A percentile compares a stretch with the other conserved stretches of the same genome.
Conservation (phyloP, 2,888 invertebrate genomes). For the Drosophila cyrtoloma region DNA sequence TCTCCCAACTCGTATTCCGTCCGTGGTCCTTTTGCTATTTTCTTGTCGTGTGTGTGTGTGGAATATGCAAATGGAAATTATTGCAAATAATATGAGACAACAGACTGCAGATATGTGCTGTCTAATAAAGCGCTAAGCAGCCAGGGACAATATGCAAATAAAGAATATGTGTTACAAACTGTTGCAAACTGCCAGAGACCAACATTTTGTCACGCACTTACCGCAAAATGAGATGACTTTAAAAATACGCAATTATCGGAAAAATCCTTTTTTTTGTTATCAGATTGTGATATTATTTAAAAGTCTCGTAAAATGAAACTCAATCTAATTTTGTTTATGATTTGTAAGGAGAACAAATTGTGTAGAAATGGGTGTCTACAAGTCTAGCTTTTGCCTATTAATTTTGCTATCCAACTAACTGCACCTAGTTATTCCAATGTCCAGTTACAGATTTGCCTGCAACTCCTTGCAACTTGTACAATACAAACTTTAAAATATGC, state of each 20-base stretch:
- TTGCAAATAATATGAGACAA: slow-evolving; percentile 59
- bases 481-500: slow-evolving; percentile 29
- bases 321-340: not conserved
- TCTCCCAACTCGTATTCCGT: slow-evolving; percentile 3
- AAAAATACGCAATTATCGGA: slow-evolving; percentile 17
- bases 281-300: slow-evolving; percentile 9
- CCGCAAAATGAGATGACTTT: slow-evolving; percentile 18
- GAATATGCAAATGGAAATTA: slow-evolving; percentile 60
- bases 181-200: slow-evolving; percentile 26
- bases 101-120: slow-evolving; percentile 49
- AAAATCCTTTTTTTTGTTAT: slow-evolving; percentile 2
- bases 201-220: slow-evolving; percentile 17
- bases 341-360: not conserved
- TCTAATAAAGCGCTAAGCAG: slow-evolving; percentile 52
- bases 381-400: not conserved
- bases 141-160: slow-evolving; percentile 32
- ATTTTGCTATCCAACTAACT: not conserved
- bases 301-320: not conserved
- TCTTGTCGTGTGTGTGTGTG: slow-evolving; percentile 19
- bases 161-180: slow-evolving; percentile 47
- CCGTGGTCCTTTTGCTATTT: slow-evolving; percentile 14
- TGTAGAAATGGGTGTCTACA: not conserved
- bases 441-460: slow-evolving; percentile 1
- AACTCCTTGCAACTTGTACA: slow-evolving; percentile 1
- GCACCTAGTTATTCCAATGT: not conserved